These are phyloP conservation scores for Lamellibrachia luymesi DNA, from an alignment of 1,140 invertebrate genomes.

Conservation along the genomic window DNA sequence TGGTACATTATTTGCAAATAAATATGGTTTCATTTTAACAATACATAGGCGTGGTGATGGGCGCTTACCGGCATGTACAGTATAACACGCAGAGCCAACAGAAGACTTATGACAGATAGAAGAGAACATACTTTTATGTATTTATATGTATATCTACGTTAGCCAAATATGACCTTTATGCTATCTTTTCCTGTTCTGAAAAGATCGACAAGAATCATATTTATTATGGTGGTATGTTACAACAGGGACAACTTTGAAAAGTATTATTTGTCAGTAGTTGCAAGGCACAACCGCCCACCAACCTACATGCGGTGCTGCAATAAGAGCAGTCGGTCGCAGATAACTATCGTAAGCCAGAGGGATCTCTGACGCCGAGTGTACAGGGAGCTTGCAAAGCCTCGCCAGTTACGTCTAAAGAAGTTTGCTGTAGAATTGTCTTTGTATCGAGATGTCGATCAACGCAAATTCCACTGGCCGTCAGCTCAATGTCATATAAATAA, in stretches of 20 bases:
- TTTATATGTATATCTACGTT: not conserved
- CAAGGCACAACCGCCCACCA: not conserved
- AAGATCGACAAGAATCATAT: not conserved
- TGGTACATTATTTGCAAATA: too few species aligned
- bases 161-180: not conserved
- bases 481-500: not conserved
- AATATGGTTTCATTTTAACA: too few species aligned
- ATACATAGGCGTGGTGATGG: too few species aligned
- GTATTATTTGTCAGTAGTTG: not conserved
- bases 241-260: not conserved
- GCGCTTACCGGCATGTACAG: not conserved
- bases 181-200: not conserved
- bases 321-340: not conserved
- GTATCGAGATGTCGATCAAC: not conserved
- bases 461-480: not conserved
- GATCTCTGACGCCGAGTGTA: not conserved
- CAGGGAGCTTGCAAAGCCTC: not conserved
- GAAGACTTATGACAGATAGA: not conserved
- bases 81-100: not conserved
- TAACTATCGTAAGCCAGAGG: not conserved
- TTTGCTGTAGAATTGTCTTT: not conserved
- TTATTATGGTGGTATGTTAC: not conserved
- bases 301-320: not conserved
- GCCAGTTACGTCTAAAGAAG: not conserved
- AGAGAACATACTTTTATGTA: not conserved